Conservation (phyloP, 1,140 invertebrate species). For the Bombus superbus region DNA sequence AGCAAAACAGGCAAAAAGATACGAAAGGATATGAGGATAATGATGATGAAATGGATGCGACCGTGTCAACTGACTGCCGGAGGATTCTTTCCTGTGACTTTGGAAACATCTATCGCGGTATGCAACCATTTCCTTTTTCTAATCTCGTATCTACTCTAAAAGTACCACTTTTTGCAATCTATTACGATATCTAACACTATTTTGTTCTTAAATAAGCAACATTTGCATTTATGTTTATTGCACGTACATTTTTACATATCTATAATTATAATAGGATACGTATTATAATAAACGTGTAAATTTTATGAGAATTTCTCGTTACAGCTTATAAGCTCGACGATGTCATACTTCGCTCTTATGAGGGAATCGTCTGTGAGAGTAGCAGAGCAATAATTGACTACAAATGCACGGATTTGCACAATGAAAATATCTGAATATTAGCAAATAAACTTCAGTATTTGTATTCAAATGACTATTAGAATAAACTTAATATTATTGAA, state of each 20-base stretch:
- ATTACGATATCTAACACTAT: neutral
- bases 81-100: conserved; percentile 60
- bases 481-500: neutral
- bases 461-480: neutral
- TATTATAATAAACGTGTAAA: neutral
- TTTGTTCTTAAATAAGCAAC: neutral
- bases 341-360: conserved; percentile 46
- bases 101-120: conserved; percentile 58
- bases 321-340: conserved; percentile 32
- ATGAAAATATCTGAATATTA: neutral
- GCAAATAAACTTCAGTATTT: neutral
- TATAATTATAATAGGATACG: neutral
- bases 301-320: neutral
- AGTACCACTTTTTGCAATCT: neutral
- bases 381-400: accelerated
- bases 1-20: conserved; percentile 22
- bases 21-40: conserved; percentile 28
- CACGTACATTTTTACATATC: accelerated
- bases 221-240: neutral
- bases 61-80: conserved; percentile 56
- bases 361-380: neutral
- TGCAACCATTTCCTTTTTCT: neutral
- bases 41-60: conserved; percentile 36
- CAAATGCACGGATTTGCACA: neutral
- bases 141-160: too few relatives aligned